Evolutionary conservation across 1,140 invertebrate species (phyloP).

Genomic region (Cecropterus lyciades): DNA sequence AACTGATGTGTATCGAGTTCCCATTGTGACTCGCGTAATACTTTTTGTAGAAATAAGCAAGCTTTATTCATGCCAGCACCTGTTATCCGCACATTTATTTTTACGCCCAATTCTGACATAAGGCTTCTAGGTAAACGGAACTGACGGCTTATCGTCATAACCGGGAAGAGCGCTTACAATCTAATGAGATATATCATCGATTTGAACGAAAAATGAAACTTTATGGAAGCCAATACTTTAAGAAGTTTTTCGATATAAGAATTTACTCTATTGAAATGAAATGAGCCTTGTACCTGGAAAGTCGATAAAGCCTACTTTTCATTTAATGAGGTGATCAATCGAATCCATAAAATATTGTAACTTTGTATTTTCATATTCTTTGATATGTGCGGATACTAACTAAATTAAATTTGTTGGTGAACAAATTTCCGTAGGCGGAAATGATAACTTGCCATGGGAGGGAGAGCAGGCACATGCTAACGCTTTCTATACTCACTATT

Average conservation of each 20-base stretch:
- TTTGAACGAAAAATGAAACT: constrained; percentile 8
- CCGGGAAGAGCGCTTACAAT: constrained; percentile 31
- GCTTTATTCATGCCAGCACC: constrained; percentile 59
- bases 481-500: too few relatives aligned
- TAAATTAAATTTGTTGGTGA: too few relatives aligned
- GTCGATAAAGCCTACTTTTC: too few relatives aligned
- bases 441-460: too few relatives aligned
- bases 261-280: too few relatives aligned
- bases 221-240: constrained; percentile 13
- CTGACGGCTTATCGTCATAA: constrained; percentile 45
- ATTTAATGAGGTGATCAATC: too few relatives aligned
- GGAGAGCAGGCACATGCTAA: too few relatives aligned
- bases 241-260: constrained; percentile 25
- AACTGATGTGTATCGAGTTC: constrained; percentile 26
- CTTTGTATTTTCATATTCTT: too few relatives aligned
- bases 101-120: constrained; percentile 56
- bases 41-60: constrained; percentile 54
- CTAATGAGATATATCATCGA: constrained; percentile 39
- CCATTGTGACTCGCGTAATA: constrained; percentile 18
- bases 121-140: constrained; percentile 48
- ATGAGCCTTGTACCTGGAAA: too few relatives aligned
- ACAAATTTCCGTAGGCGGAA: too few relatives aligned
- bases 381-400: too few relatives aligned
- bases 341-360: too few relatives aligned
- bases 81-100: constrained; percentile 58